Percentiles rank a stretch among this genome's conserved stretches.
phyloP scores from a whole-genome alignment of 1,140 invertebrate genomes.

The Hestina assimilis region DNA sequence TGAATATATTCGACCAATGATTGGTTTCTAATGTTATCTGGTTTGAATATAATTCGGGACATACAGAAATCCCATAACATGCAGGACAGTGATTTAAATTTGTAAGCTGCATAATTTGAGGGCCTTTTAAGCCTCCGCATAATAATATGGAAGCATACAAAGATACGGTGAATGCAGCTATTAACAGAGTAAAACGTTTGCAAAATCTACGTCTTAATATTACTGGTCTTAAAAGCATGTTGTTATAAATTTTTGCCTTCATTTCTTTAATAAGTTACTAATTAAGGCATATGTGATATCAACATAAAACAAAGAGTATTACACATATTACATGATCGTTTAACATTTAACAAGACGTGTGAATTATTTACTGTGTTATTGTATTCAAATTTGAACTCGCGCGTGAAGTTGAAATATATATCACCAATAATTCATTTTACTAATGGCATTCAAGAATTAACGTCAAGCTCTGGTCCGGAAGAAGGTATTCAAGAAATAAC shows the following conservation, averaged over 20 bases:
- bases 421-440: too few species aligned
- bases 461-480: too few species aligned
- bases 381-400: too few species aligned
- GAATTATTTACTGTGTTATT: too few species aligned
- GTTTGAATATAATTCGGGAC: slow-evolving; percentile 64
- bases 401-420: too few species aligned
- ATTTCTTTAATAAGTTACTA: slow-evolving; percentile 26
- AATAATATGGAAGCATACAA: slow-evolving; percentile 56
- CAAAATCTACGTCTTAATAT: slow-evolving; percentile 56
- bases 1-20: slow-evolving; percentile 54
- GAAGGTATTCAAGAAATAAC: too few species aligned
- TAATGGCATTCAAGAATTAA: too few species aligned
- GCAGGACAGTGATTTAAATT: slow-evolving; percentile 60
- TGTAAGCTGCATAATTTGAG: slow-evolving; percentile 55
- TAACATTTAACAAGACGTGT: too few species aligned
- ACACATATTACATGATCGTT: background rate
- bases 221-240: slow-evolving; percentile 48
- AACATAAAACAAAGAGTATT: background rate
- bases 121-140: slow-evolving; percentile 54
- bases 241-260: slow-evolving; percentile 45
- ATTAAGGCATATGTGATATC: background rate
- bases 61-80: slow-evolving; percentile 63
- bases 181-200: slow-evolving; percentile 43
- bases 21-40: slow-evolving; percentile 47
- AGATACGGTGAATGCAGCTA: slow-evolving; percentile 39